Conservation (phyloP, 2,113 vertebrate genomes). For the Dipodomys merriami region DNA sequence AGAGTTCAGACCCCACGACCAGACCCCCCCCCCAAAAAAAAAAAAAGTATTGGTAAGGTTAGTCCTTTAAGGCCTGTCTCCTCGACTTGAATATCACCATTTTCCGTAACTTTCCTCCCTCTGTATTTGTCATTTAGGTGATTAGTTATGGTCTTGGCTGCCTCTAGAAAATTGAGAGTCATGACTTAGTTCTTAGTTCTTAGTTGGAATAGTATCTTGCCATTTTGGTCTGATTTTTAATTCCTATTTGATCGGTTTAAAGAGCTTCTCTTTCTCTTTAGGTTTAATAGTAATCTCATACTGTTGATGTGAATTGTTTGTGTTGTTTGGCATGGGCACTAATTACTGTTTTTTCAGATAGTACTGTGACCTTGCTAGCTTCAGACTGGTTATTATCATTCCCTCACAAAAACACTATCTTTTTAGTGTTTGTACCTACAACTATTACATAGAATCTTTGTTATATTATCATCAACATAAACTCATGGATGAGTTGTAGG, state of each 20-base stretch:
- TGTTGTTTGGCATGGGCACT: not conserved
- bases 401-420: not conserved
- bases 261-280: conserved; percentile 31
- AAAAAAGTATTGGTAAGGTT: too few species aligned
- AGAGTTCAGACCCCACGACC: too few species aligned
- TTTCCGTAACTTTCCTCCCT: not conserved
- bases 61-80: not conserved
- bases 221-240: not conserved
- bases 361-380: not conserved
- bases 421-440: not conserved
- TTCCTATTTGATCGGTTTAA: conserved; percentile 14
- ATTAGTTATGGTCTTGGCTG: not conserved
- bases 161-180: not conserved
- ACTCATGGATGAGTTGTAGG: not conserved
- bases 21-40: too few species aligned
- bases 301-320: not conserved
- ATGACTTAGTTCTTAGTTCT: conserved; percentile 11
- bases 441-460: not conserved
- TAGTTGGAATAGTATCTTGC: not conserved
- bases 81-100: not conserved
- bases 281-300: conserved; percentile 11
- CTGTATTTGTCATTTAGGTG: not conserved
- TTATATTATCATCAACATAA: not conserved
- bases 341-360: not conserved
- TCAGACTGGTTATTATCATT: not conserved